phyloP scores from a whole-genome alignment of 2,888 invertebrate species.

The Aspidiotus destructor region DNA sequence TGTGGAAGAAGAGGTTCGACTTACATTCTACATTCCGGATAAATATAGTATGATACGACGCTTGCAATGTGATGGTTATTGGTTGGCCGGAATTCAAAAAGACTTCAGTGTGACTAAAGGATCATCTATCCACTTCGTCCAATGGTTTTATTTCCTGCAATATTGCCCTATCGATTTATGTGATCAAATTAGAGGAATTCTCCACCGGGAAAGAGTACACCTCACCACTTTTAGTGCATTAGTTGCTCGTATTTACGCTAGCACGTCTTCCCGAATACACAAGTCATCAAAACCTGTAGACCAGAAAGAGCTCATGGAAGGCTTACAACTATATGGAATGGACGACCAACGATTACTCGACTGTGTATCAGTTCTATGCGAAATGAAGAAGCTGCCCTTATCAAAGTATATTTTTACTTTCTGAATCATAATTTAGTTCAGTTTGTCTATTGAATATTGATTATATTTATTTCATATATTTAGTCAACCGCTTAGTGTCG shows the following conservation, averaged over 20 bases:
- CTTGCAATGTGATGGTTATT: background rate
- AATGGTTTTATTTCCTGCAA: background rate
- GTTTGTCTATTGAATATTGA: conserved; percentile 1
- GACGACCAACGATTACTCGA: conserved; percentile 2
- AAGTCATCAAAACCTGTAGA: background rate
- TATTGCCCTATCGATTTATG: background rate
- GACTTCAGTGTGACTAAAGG: conserved; percentile 1
- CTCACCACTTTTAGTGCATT: background rate
- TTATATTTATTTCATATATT: background rate
- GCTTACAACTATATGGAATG: background rate
- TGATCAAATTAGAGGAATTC: background rate
- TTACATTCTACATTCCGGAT: background rate
- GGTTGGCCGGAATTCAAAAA: background rate
- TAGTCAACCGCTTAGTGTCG: background rate
- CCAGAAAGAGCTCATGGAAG: background rate
- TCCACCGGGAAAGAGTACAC: background rate
- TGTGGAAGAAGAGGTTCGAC: conserved; percentile 2
- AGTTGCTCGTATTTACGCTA: background rate
- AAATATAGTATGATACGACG: background rate
- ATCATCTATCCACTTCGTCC: conserved; percentile 2
- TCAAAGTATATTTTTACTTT: conserved; percentile 1
- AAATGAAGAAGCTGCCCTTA: background rate
- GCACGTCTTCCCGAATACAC: background rate
- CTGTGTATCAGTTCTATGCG: background rate
- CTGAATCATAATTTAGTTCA: background rate